Evolutionary conservation across 2,797 vertebrate species (phyloP), one percentile per base, ranked within the genome.

Genomic region (Notamacropus eugenii): DNA sequence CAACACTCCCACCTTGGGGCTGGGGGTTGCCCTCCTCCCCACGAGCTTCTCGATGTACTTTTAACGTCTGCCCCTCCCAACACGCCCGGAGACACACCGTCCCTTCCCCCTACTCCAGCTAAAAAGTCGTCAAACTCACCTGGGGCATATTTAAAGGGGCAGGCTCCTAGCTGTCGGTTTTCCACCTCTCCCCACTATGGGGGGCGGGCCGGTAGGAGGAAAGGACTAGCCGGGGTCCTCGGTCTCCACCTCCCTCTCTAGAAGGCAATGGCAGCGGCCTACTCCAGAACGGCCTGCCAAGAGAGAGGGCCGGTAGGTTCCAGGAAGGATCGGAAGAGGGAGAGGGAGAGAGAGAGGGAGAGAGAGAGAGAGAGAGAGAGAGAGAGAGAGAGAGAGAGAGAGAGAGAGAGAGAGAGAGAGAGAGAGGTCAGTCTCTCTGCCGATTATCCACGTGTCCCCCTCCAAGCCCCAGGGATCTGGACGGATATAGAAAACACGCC

Each of bases 291-390:
- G 92, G 96, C 97, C 98, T 98, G 98, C 97, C 98, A 96, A 97
- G 96, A 50, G 90, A 97, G 90, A 55, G 90, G 52, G 52, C 90
- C 50, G 52, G 52, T 40, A 82, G 97, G 98, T 98, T 98, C 98
- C 98, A 98, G 98, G 97, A 98, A 98, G 97, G 97, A 97, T 97
- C 24, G 95, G 97, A 97, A 97, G 93, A 97, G 97, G 95, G 97
- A 96, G 97, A 95, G 96, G 31, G 55, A 67, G 59, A 97, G 94
- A 97, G 91, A 57, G n/a, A 91, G 92, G 40, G 96, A 62, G 93
- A 54, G 93, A 54, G 67, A 74, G 90, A 92, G 92, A 92, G 93
- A 62, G 91, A 28, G 94, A 24, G n/a, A 54, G 91, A n/a, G 94
- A 28, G 92, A 54, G 92, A 55, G 91, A 57, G n/a, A 91, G 92